A percentile compares a stretch with the other conserved stretches of the same genome.
These are phyloP conservation scores for Caenorhabditis macrosperma DNA, from an alignment of 2,888 invertebrate species.

Conservation along the genomic window DNA sequence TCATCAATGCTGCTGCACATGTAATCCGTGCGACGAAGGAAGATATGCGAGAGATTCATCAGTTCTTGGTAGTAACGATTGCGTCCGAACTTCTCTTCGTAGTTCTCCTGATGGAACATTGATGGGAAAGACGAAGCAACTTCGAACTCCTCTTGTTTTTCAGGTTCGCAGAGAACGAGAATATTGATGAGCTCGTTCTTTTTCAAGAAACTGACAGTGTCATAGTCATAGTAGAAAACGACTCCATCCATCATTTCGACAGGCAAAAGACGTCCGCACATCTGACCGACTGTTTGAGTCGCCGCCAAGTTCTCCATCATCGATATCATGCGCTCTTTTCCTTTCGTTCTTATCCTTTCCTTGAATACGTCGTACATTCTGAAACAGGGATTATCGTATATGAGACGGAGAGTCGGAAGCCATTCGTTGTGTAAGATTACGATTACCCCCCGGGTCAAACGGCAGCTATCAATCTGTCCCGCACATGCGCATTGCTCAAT, in stretches of 20 bases:
- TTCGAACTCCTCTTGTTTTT: conserved; percentile 2
- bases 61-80: conserved; percentile 25
- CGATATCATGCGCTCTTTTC: conserved; percentile 18
- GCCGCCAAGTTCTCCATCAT: conserved; percentile 41
- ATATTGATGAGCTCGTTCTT: conserved; percentile 34
- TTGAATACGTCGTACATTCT: conserved; percentile 55
- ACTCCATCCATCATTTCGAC: conserved; percentile 35
- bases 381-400: conserved; percentile 3
- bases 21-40: conserved; percentile 27
- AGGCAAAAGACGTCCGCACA: conserved; percentile 42
- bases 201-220: conserved; percentile 35
- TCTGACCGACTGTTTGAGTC: conserved; percentile 11
- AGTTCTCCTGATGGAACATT: conserved; percentile 25
- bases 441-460: background rate
- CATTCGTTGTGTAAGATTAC: too few species aligned
- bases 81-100: conserved; percentile 24
- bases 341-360: conserved; percentile 21
- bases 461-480: conserved; percentile 54
- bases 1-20: conserved; percentile 1
- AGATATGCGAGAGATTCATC: conserved; percentile 11
- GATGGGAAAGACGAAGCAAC: conserved; percentile 25
- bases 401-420: too few species aligned
- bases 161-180: conserved; percentile 32
- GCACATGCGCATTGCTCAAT: conserved; percentile 67
- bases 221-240: conserved; percentile 41